Evolutionary conservation across 2,797 vertebrate species (phyloP).

Genomic region (Sebastes trivittatus): DNA sequence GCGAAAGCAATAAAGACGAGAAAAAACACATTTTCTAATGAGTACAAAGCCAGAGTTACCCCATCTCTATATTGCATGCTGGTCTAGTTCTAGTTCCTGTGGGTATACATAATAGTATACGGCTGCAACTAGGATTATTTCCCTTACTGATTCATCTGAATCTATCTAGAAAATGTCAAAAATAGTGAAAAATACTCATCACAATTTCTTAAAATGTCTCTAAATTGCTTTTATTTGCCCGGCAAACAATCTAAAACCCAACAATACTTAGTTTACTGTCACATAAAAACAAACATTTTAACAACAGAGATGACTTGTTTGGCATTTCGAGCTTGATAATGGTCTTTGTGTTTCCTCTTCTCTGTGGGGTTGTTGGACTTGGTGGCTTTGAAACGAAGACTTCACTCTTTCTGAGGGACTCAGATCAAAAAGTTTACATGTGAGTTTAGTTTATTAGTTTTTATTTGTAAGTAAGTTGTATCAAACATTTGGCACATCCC

Average conservation of each 20-base stretch:
- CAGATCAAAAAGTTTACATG: background rate
- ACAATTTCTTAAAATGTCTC: too few relatives aligned
- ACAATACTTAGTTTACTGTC: too few relatives aligned
- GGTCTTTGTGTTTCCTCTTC: background rate
- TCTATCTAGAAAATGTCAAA: too few relatives aligned
- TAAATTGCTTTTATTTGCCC: too few relatives aligned
- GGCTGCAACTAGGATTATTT: background rate
- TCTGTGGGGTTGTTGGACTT: background rate
- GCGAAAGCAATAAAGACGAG: background rate
- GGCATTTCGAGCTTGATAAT: background rate
- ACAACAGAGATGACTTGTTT: too few relatives aligned
- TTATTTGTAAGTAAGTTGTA: background rate
- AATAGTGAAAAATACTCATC: too few relatives aligned
- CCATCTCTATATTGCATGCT: background rate
- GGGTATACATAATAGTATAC: fast-evolving
- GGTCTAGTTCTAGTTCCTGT: background rate
- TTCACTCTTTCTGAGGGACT: background rate
- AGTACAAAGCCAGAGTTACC: background rate
- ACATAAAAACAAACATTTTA: too few relatives aligned
- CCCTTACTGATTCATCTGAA: background rate
- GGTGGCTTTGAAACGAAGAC: background rate
- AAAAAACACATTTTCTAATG: background rate
- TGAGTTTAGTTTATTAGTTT: background rate
- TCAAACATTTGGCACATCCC: background rate
- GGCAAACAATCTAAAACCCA: too few relatives aligned